Percentiles rank a stretch among this genome's conserved stretches.
phyloP scores from a whole-genome alignment of 2,113 vertebrate species.

The Pteruthius melanotis region DNA sequence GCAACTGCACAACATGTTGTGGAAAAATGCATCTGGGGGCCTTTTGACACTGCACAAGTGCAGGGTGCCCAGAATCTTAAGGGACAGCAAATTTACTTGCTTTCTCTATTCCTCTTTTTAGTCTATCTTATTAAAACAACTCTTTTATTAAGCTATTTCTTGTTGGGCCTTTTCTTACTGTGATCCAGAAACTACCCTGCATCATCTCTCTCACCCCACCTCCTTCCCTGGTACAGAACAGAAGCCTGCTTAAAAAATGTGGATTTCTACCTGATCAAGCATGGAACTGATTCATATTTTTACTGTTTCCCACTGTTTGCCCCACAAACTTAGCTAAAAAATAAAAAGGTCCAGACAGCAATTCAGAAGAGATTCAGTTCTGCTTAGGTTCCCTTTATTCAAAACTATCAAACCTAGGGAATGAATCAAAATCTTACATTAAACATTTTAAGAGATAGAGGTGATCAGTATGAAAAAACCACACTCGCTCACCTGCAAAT shows the following conservation, averaged over 20 bases:
- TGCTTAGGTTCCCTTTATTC: background rate
- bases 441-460: background rate
- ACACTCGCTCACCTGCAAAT: background rate
- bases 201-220: fast-evolving
- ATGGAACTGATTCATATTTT: background rate
- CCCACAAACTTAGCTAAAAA: background rate
- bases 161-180: background rate
- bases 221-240: background rate
- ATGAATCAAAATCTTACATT: background rate
- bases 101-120: background rate
- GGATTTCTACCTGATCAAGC: background rate
- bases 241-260: background rate
- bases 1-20: fast-evolving
- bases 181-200: background rate
- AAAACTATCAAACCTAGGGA: background rate
- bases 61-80: background rate
- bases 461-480: background rate
- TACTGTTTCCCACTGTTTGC: background rate
- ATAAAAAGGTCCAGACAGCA: background rate
- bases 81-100: background rate
- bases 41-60: background rate
- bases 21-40: background rate
- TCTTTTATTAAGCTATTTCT: background rate
- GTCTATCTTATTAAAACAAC: background rate
- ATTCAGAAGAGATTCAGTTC: background rate